Conservation (phyloP, 2,888 invertebrate genomes). For the Acleris sparsana region DNA sequence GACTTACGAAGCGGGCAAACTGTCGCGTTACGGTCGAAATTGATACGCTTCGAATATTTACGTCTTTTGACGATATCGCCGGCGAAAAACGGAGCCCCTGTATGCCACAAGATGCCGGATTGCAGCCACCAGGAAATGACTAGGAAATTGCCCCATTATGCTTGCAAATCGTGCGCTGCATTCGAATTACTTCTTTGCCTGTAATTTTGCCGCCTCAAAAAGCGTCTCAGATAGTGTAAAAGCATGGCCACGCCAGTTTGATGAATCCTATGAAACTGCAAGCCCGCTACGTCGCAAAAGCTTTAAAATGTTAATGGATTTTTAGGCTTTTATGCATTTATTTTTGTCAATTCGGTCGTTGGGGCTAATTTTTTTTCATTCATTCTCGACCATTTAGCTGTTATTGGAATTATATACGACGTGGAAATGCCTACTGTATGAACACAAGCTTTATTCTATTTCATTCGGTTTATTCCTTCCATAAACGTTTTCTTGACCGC, state of each 20-base stretch:
- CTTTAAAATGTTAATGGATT: conserved; percentile 3
- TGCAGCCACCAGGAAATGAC: conserved; percentile 76
- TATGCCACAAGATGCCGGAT: conserved; percentile 72
- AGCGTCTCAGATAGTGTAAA: conserved; percentile 37
- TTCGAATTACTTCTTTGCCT: conserved; percentile 76
- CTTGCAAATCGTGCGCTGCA: conserved; percentile 79
- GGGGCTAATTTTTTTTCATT: too few species aligned
- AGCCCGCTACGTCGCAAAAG: background rate
- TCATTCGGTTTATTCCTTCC: too few species aligned
- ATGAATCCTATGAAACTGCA: conserved; percentile 6
- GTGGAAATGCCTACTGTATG: too few species aligned
- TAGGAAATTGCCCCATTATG: conserved; percentile 81
- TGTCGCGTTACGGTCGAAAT: conserved; percentile 13
- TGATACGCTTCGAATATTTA: conserved; percentile 25
- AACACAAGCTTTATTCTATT: too few species aligned
- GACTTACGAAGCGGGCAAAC: background rate
- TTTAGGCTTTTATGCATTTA: background rate
- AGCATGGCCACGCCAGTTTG: conserved; percentile 15
- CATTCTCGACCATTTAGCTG: too few species aligned
- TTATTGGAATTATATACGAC: too few species aligned
- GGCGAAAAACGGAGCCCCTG: conserved; percentile 37
- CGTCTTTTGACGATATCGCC: conserved; percentile 28
- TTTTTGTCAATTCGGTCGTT: background rate
- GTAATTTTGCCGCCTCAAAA: conserved; percentile 69
- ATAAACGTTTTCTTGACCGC: too few species aligned